Base-by-base conservation (phyloP, 2,888 invertebrate genomes). In the Mechanitis mazaeus region DNA sequence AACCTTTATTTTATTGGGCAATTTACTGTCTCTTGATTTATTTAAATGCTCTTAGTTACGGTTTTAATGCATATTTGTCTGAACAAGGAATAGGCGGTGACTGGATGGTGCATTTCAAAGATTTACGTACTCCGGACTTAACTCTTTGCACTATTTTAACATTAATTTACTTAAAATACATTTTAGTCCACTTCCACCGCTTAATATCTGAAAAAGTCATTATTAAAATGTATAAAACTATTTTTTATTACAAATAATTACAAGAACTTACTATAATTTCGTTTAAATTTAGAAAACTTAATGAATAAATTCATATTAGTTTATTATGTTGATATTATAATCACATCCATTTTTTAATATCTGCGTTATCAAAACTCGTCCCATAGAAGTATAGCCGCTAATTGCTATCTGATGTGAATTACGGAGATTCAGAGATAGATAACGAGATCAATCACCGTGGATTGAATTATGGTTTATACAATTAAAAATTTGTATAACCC, bases 1-100 rank as follows among this genome's bases (percentile, higher is more conserved):
- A 31, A 50, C 50, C 50, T 50, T 31, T 67, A 67, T 73, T 81
- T 81, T 79, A 80, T 77, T 75, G 68, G 72, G 72, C 75, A 70
- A 74, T 80, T 75, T 67, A 71, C 72, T 73, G 75, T 58, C 42
- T 59, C 69, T 74, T 80, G 79, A 81, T 81, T 81, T 80, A 81
- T 78, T 28, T 63, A 59, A 54, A 64, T 63, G 68, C 68, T 74
- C 55, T 69, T 71, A 72, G 70, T 74, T 70, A 74, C 73, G 68
- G 67, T 69, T 45, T 55, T 56, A 60, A 60, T 60, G 55, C 55
- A 60, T 60, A 60, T 60, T 33, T 35, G 56, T 54, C 20, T 45
- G 54, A 45, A 65, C 65, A 63, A 45, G 63, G 61, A 63, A 65
- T 61, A 65, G 65, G 65, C 65, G 65, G 63, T 56, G 28, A 59